A percentile compares a stretch with the other conserved stretches of the same genome.
phyloP scores from a whole-genome alignment of 2,888 invertebrate species.

The Pterobdella sp. region DNA sequence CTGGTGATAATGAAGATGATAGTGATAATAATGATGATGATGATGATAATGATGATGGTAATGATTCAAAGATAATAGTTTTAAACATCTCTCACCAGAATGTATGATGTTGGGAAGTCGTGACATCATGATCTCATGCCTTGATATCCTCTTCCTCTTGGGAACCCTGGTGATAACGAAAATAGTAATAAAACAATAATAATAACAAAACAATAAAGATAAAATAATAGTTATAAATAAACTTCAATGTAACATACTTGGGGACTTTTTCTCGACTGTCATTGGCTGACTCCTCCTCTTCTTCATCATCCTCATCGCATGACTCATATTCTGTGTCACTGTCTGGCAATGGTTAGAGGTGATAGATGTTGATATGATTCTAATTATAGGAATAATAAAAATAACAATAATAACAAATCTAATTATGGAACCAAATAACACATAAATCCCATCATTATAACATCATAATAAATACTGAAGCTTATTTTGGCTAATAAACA shows the following conservation, averaged over 20 bases:
- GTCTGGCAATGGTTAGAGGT: slow-evolving; percentile 10
- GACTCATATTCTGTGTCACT: slow-evolving; percentile 25
- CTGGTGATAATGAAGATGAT: neutral
- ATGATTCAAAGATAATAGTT: no score
- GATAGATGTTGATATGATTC: neutral
- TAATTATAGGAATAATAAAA: neutral
- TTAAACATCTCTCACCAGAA: no score
- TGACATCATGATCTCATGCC: neutral
- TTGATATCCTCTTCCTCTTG: neutral
- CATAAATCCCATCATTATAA: no score
- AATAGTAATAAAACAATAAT: neutral
- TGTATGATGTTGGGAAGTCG: slow-evolving; percentile 2
- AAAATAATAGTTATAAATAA: neutral
- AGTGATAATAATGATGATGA: no score
- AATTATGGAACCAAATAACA: no score
- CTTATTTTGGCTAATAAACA: no score
- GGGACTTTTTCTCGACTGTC: neutral
- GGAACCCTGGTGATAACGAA: no score
- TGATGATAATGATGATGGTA: no score
- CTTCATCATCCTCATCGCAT: slow-evolving; percentile 14
- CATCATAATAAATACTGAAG: no score
- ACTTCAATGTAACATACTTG: neutral
- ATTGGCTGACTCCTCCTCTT: neutral
- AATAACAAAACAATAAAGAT: neutral
- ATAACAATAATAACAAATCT: slow-evolving; percentile 9